Evolutionary conservation across 2,797 vertebrate species (phyloP).

Genomic region (Phalanger gymnotis): DNA sequence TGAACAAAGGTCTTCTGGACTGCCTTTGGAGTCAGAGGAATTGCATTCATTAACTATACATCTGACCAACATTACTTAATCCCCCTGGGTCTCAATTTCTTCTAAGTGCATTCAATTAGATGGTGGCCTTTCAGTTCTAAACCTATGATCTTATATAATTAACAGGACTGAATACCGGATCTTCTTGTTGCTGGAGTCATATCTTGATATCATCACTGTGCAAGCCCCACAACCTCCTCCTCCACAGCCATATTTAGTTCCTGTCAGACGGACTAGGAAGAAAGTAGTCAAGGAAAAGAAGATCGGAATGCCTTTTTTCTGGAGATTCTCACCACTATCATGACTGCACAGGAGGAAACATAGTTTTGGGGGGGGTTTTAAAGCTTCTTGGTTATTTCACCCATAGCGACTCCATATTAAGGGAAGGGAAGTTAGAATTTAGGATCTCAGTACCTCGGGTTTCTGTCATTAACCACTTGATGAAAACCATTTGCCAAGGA

Average conservation of each 20-base stretch:
- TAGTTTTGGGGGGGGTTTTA: neutral
- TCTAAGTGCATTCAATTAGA: neutral
- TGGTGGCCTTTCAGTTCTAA: neutral
- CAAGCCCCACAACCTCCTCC: constrained; percentile 84
- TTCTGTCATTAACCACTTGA: neutral
- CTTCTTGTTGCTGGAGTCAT: constrained; percentile 42
- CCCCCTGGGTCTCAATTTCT: neutral
- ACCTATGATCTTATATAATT: neutral
- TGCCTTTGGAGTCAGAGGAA: neutral
- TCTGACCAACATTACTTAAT: neutral
- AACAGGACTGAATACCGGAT: constrained; percentile 44
- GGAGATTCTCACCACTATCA: neutral
- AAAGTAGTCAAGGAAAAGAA: constrained; percentile 53
- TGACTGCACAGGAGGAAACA: neutral
- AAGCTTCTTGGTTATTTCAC: neutral
- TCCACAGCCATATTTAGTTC: constrained; percentile 89
- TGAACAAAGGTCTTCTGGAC: neutral
- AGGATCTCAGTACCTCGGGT: neutral
- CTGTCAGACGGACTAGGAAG: constrained; percentile 83
- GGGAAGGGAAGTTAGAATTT: neutral
- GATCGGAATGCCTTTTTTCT: neutral
- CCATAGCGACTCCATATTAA: neutral
- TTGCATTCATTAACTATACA: neutral
- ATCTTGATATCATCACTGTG: constrained; percentile 66
- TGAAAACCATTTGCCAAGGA: neutral